Percentiles rank a stretch among this genome's conserved stretches.
phyloP scores from a whole-genome alignment of 1,140 invertebrate genomes.

The Hylaeus volcanicus region DNA sequence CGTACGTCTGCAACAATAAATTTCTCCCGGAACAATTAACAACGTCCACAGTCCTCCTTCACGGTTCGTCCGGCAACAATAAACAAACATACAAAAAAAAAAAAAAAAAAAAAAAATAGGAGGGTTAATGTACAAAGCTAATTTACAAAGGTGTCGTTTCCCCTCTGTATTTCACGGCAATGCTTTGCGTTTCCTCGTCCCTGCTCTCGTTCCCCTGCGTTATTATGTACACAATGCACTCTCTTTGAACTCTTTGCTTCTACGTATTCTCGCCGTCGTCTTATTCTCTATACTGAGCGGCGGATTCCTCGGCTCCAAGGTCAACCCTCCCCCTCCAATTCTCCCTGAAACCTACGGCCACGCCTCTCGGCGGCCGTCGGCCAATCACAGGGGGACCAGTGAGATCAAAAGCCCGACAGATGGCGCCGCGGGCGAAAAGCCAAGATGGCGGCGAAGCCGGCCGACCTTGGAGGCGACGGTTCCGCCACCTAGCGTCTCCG shows the following conservation, averaged over 20 bases:
- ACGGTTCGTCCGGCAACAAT: conserved; percentile 2
- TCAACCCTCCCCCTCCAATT: not conserved
- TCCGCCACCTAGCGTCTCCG: not conserved
- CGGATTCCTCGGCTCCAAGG: not conserved
- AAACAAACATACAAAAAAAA: not conserved
- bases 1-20: not conserved
- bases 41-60: not conserved
- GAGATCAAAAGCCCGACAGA: not conserved
- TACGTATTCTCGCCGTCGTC: conserved; percentile 16
- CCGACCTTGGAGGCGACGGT: not conserved
- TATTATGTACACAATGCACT: conserved; percentile 52
- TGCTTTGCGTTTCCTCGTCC: conserved; percentile 36
- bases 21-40: too few species aligned
- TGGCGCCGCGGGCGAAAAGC: not conserved
- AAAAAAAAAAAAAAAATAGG: conserved; percentile 4
- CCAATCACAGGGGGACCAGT: too few species aligned
- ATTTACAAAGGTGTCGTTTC: conserved; percentile 54
- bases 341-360: too few species aligned
- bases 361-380: too few species aligned
- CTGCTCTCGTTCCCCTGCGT: conserved; percentile 19
- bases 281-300: not conserved
- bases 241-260: conserved; percentile 44
- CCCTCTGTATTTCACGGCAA: conserved; percentile 34
- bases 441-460: not conserved
- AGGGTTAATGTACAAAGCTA: conserved; percentile 50